These are phyloP conservation scores for Phania funesta DNA, from an alignment of 2,888 invertebrate genomes.

Conservation along the genomic window DNA sequence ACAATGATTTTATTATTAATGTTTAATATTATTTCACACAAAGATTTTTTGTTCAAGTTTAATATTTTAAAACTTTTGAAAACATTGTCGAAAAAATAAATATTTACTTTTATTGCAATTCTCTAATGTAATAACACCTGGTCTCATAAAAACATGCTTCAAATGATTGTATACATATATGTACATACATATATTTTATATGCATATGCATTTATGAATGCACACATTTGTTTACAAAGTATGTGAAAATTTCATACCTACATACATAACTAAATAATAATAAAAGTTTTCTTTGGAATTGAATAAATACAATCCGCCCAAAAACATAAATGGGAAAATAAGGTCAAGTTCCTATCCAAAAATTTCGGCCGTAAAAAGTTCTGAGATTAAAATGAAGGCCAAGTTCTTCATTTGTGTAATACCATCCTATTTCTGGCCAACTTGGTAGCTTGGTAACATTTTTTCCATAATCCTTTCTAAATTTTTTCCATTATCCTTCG, in stretches of 20 bases:
- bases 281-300: neutral
- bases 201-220: neutral
- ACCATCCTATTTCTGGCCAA: too few species aligned
- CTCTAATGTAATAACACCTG: slow-evolving; percentile 50
- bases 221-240: too few species aligned
- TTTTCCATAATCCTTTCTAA: too few species aligned
- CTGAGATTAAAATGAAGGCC: too few species aligned
- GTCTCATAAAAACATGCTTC: neutral
- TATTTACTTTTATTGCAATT: slow-evolving; percentile 17
- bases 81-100: slow-evolving; percentile 13
- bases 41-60: neutral
- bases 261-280: neutral
- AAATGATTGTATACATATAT: neutral
- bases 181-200: neutral
- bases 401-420: too few species aligned
- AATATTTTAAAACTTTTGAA: slow-evolving; percentile 27
- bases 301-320: slow-evolving; percentile 22
- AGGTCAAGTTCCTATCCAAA: too few species aligned
- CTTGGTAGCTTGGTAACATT: too few species aligned
- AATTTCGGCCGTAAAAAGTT: too few species aligned
- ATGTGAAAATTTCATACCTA: too few species aligned
- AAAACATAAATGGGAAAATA: too few species aligned
- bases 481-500: too few species aligned
- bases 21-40: neutral
- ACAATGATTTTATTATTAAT: neutral